phyloP scores from a whole-genome alignment of 2,888 invertebrate genomes.

The Plusia festucae region DNA sequence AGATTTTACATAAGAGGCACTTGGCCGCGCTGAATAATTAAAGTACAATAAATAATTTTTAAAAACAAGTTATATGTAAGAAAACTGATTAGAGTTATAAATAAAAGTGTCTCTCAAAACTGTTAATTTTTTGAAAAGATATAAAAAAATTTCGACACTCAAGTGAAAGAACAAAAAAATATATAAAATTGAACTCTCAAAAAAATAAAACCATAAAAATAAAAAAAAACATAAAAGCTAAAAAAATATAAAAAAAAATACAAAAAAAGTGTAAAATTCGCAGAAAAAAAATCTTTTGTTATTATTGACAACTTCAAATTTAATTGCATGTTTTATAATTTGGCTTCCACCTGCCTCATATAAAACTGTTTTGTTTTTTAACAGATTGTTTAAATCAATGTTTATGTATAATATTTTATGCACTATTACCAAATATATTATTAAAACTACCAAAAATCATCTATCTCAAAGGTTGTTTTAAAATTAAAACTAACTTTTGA shows the following conservation, averaged over 20 bases:
- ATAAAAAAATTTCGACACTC: conserved; percentile 71
- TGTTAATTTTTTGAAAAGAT: conserved; percentile 80
- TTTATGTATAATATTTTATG: conserved; percentile 50
- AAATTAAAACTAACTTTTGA: conserved; percentile 32
- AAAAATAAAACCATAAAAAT: conserved; percentile 66
- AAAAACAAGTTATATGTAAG: conserved; percentile 81
- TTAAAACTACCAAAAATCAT: conserved; percentile 27
- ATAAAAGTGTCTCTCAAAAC: conserved; percentile 83
- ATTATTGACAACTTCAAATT: conserved; percentile 67
- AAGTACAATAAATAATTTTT: conserved; percentile 87
- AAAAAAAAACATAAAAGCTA: conserved; percentile 63
- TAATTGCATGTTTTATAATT: conserved; percentile 64
- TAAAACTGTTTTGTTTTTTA: conserved; percentile 46
- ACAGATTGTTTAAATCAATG: conserved; percentile 51
- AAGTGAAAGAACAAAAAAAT: conserved; percentile 66
- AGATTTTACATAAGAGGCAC: conserved; percentile 84
- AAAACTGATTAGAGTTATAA: conserved; percentile 82
- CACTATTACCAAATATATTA: conserved; percentile 42
- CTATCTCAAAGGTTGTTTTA: conserved; percentile 39
- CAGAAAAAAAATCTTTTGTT: conserved; percentile 68
- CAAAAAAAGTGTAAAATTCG: conserved; percentile 68
- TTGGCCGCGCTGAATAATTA: conserved; percentile 78
- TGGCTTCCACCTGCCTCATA: conserved; percentile 59
- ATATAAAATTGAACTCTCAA: conserved; percentile 69
- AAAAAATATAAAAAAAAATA: conserved; percentile 63